Base-by-base conservation (phyloP, 1,140 invertebrate genomes). In the Drosophila willistoni region DNA sequence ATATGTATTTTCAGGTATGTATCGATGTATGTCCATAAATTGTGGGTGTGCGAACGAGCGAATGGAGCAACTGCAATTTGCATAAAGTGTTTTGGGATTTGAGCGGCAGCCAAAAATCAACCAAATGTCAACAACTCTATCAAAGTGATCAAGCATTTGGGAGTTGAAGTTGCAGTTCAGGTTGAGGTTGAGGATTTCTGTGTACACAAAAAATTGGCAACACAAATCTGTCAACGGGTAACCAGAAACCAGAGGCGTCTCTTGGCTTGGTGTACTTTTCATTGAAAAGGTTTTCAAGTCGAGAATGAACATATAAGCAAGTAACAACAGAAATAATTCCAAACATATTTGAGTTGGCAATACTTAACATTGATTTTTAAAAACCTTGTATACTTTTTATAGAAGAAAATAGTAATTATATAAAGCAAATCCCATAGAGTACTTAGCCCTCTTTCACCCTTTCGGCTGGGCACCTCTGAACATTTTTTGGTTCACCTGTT, bases 81-180 rank as follows among this genome's bases (percentile, higher is more conserved):
- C 84, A 86, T 89, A 86, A 71, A 71, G 44, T 64, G 34, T 59
- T 59, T 39, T 59, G 56, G 56, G 56, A 36, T 73, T 87, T 73
- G 84, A 55, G 44, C 77, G 63, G 64, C 44, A 73, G 80, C 71
- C 73, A 44, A 77, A 79, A 66, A 2, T 19, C 64, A 41, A 41
- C 71, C 47, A 86, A 86, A 89, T 86, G 84, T 86, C 79, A 86
- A 86, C 82, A 86, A 77, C 83, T 86, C 79, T 83, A 87, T 86
- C 82, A 71, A 68, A 72, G 10, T 54, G 65, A 77, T 69, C 79
- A 55, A 71, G 74, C 57, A 69, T 55, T 57, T 64, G 68, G 70
- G 51, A n/a, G 59, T 33, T 42, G 60, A 71, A 81, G 68, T 25
- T 51, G 17, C 44, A 51, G 44, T 51, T 51, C 44, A 51, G 44